Percentiles rank a stretch among this genome's conserved stretches.
phyloP scores from a whole-genome alignment of 1,140 invertebrate species.

The Pseudomyrmex flavicornis region DNA sequence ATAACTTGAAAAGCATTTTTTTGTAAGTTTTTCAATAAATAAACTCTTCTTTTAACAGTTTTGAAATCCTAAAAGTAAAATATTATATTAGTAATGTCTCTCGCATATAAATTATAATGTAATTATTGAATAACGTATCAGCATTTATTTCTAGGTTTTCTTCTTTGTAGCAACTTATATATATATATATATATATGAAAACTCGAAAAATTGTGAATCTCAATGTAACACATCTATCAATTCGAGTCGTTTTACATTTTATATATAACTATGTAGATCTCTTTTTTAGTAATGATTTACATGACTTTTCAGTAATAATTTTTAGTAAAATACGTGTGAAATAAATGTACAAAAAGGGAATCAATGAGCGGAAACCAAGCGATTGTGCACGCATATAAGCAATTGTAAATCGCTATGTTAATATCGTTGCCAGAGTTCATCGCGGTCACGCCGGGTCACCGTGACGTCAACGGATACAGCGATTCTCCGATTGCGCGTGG shows the following conservation, averaged over 20 bases:
- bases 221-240: not conserved
- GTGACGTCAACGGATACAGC: constrained; percentile 83
- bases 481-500: constrained; percentile 69
- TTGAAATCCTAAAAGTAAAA: too few relatives aligned
- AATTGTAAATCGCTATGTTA: constrained; percentile 80
- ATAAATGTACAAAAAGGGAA: constrained; percentile 19
- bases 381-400: constrained; percentile 45
- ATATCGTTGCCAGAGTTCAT: constrained; percentile 75
- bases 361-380: constrained; percentile 50
- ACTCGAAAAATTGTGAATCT: not conserved
- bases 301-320: not conserved
- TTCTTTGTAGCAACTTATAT: too few relatives aligned
- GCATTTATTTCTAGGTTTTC: too few relatives aligned
- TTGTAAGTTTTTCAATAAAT: too few relatives aligned
- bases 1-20: not conserved
- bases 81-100: too few relatives aligned
- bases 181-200: too few relatives aligned
- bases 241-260: not conserved
- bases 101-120: too few relatives aligned
- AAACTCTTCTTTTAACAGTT: too few relatives aligned
- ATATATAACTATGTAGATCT: not conserved
- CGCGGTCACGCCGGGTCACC: constrained; percentile 78
- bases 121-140: too few relatives aligned
- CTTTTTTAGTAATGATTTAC: too few relatives aligned
- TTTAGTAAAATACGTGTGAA: constrained; percentile 34